phyloP scores from a whole-genome alignment of 2,113 vertebrate genomes.

The Acanthisitta chloris region DNA sequence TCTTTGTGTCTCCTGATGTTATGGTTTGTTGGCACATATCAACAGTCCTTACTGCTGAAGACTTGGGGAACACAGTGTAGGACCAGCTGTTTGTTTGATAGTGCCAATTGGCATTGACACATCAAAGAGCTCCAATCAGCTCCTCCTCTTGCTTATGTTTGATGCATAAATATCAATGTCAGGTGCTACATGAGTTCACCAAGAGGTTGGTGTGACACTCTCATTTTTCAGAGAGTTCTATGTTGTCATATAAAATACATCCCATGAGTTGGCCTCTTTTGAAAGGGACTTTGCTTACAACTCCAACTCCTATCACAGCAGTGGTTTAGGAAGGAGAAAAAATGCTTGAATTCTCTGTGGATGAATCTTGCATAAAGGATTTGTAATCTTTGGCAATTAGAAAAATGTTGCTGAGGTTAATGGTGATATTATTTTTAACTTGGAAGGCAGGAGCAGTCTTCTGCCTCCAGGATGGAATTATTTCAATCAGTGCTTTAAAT shows the following conservation, averaged over 20 bases:
- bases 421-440: conserved; percentile 59
- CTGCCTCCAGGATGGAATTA: background rate
- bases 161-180: background rate
- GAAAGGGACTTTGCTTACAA: background rate
- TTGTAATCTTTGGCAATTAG: conserved; percentile 35
- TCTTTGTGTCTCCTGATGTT: background rate
- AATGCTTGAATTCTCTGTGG: background rate
- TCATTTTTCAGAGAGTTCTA: background rate
- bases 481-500: conserved; percentile 42
- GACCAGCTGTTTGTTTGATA: background rate
- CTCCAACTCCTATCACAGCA: too few species aligned
- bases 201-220: background rate
- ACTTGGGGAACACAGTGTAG: background rate
- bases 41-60: background rate
- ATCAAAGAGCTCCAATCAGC: background rate
- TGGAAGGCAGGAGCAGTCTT: conserved; percentile 42
- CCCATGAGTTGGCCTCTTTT: background rate
- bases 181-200: background rate
- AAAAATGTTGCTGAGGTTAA: conserved; percentile 41
- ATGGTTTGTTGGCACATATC: background rate
- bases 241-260: background rate
- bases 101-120: background rate
- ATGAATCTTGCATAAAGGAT: background rate
- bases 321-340: background rate
- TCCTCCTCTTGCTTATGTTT: background rate